phyloP scores from a whole-genome alignment of 1,140 invertebrate species.

The Drosophila truncata region DNA sequence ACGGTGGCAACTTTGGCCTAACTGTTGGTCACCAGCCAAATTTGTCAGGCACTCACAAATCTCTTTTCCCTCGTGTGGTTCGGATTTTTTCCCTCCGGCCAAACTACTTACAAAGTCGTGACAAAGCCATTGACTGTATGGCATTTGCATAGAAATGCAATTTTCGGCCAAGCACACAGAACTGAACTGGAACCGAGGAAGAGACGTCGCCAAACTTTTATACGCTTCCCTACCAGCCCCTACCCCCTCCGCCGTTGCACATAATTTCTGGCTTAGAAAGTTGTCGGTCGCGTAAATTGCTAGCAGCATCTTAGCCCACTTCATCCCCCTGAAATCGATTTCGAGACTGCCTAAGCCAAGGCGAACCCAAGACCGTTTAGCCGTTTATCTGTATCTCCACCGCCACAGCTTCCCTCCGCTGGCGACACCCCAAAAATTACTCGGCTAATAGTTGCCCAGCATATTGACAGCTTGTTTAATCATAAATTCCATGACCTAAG shows the following conservation, averaged over 20 bases:
- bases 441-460: slow-evolving; percentile 43
- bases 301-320: slow-evolving; percentile 10
- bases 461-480: slow-evolving; percentile 77
- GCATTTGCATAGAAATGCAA: slow-evolving; percentile 82
- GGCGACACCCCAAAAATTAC: slow-evolving; percentile 31
- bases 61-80: slow-evolving; percentile 39
- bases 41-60: slow-evolving; percentile 55
- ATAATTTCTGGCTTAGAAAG: slow-evolving; percentile 80
- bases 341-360: slow-evolving; percentile 34
- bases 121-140: slow-evolving; percentile 81
- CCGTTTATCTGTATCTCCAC: slow-evolving; percentile 60
- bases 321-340: slow-evolving; percentile 62
- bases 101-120: slow-evolving; percentile 81
- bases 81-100: slow-evolving; percentile 30
- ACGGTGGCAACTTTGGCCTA: slow-evolving; percentile 73
- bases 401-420: slow-evolving; percentile 15
- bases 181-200: slow-evolving; percentile 34
- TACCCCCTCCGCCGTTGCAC: slow-evolving; percentile 31
- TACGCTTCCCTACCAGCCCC: not conserved
- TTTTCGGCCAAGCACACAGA: slow-evolving; percentile 62
- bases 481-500: slow-evolving; percentile 77
- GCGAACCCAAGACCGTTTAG: slow-evolving; percentile 55
- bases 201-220: slow-evolving; percentile 50
- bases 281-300: slow-evolving; percentile 65
- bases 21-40: slow-evolving; percentile 75